These are phyloP conservation scores for Archaeoteleia sp. DNA, from an alignment of 2,888 invertebrate genomes.

Conservation along the genomic window DNA sequence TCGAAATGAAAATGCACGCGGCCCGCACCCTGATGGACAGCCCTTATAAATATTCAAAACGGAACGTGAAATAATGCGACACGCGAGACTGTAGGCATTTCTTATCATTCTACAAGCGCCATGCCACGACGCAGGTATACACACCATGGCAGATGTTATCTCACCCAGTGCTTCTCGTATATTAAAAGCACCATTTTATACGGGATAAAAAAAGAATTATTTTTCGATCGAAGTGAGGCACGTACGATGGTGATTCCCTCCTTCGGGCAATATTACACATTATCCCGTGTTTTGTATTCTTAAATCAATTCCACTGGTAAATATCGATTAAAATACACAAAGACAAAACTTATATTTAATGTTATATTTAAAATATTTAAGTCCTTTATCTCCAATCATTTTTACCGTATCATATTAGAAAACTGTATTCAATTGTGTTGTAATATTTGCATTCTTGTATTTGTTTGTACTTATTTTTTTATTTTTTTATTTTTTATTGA, in stretches of 20 bases:
- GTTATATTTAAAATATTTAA: no score
- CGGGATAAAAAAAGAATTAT: conserved; percentile 22
- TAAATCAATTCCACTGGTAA: conserved; percentile 22
- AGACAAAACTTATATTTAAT: no score
- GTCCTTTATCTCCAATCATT: no score
- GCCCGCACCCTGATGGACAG: conserved; percentile 64
- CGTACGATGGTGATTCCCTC: neutral
- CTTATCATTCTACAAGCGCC: conserved; percentile 63
- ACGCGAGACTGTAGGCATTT: conserved; percentile 71
- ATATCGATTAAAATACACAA: neutral
- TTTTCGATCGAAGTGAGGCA: conserved; percentile 1
- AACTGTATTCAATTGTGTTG: no score
- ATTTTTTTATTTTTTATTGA: no score
- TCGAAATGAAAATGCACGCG: conserved; percentile 70
- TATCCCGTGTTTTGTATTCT: conserved; percentile 14
- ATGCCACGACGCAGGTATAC: conserved; percentile 40
- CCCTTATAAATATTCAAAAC: conserved; percentile 72
- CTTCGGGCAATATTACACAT: conserved; percentile 25
- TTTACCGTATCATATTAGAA: conserved; percentile 26
- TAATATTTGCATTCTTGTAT: no score
- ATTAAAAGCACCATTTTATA: conserved; percentile 36
- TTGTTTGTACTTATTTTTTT: no score
- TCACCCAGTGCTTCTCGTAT: conserved; percentile 38
- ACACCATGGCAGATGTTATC: conserved; percentile 46
- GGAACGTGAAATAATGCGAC: conserved; percentile 69